A percentile compares a stretch with the other conserved stretches of the same genome.
These are phyloP conservation scores for Dioctria linearis DNA, from an alignment of 2,888 invertebrate genomes.

Conservation along the genomic window DNA sequence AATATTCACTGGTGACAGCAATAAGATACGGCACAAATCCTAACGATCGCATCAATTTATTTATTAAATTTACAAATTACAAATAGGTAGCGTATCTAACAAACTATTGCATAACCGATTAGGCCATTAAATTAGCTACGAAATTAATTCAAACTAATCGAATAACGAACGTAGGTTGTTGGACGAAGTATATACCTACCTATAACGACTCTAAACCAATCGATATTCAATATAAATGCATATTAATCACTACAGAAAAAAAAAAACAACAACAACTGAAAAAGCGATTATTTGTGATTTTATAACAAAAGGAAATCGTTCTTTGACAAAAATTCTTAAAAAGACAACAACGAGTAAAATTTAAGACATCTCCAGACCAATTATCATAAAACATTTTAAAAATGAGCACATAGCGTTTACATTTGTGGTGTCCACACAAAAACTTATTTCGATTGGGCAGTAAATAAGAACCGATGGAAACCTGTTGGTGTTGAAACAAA, in stretches of 20 bases:
- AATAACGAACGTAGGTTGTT: not conserved
- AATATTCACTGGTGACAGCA: too few species aligned
- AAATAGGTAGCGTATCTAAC: too few species aligned
- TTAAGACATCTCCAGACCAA: not conserved
- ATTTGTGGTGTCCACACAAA: not conserved
- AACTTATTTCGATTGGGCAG: constrained; percentile 14
- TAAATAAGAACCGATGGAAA: constrained; percentile 9
- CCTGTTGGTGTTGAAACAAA: constrained; percentile 41
- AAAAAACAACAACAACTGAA: not conserved
- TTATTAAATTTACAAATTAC: too few species aligned
- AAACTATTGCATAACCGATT: too few species aligned
- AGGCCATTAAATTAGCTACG: not conserved
- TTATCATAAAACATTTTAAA: constrained; percentile 10
- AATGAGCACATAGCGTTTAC: not conserved
- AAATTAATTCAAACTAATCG: not conserved
- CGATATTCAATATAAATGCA: not conserved
- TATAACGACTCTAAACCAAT: too few species aligned
- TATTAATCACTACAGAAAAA: not conserved
- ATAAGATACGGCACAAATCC: too few species aligned
- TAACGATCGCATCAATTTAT: too few species aligned
- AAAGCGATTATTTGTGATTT: not conserved
- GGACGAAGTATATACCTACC: not conserved
- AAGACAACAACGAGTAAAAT: not conserved
- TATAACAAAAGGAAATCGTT: not conserved
- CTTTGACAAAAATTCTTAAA: not conserved